Evolutionary conservation across 2,797 vertebrate genomes (phyloP).

Genomic region (Ctenosaura bakeri): DNA sequence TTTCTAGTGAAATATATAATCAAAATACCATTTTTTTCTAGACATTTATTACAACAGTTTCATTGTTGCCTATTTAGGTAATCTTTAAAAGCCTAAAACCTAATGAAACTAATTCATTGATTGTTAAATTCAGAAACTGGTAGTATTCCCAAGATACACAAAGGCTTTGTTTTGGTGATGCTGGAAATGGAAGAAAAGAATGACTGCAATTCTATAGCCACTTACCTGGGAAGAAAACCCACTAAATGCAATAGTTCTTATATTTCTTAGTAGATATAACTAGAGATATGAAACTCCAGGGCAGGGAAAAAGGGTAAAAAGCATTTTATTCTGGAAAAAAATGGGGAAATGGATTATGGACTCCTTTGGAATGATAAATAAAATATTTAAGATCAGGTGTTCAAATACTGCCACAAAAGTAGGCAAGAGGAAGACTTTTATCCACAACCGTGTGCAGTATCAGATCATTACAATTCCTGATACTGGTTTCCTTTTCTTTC

Average conservation of each 20-base stretch:
- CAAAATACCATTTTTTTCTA: conserved; percentile 27
- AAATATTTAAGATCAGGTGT: no score
- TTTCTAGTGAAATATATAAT: neutral
- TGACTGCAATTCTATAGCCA: neutral
- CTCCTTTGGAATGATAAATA: no score
- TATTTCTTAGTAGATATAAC: neutral
- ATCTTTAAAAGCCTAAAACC: conserved; percentile 29
- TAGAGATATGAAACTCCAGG: no score
- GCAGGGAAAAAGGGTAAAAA: no score
- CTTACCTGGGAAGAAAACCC: neutral
- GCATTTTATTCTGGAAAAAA: no score
- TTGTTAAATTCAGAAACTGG: neutral
- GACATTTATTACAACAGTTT: conserved; percentile 28
- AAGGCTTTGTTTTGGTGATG: neutral
- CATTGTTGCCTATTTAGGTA: conserved; percentile 5
- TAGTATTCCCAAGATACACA: neutral
- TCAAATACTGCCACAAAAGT: no score
- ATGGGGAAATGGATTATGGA: no score
- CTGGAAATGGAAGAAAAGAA: neutral
- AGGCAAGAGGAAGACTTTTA: no score
- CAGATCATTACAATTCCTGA: no score
- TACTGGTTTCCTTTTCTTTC: no score
- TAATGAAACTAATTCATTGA: neutral
- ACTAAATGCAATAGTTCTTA: neutral
- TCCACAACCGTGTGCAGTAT: no score